Conservation (phyloP, 2,113 vertebrate species). For the Pipa parva region DNA sequence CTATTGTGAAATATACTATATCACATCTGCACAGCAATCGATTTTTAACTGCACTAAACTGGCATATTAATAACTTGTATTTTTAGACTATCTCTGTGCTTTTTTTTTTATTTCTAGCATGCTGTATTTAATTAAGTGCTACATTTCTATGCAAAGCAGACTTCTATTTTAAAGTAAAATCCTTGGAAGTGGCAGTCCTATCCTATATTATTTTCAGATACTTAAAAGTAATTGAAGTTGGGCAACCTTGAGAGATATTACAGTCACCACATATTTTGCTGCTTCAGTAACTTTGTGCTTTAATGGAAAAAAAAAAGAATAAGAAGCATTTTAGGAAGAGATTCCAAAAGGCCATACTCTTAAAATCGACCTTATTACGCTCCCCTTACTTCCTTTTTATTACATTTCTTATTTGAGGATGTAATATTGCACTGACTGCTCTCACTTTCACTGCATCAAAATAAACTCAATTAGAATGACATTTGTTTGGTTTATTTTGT, state of each 20-base stretch:
- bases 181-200: not conserved
- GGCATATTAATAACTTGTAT: too few species aligned
- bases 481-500: too few species aligned
- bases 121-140: too few species aligned
- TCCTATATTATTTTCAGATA: not conserved
- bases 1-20: too few species aligned
- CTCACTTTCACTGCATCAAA: too few species aligned
- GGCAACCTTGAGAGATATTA: not conserved
- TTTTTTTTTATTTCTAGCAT: too few species aligned
- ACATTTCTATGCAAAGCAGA: not conserved
- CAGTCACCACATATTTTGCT: not conserved
- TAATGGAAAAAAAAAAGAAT: not conserved
- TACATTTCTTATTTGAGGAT: too few species aligned
- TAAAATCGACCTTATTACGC: not conserved
- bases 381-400: not conserved
- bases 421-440: too few species aligned
- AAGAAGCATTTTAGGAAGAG: not conserved
- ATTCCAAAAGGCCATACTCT: not conserved
- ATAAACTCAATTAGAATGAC: too few species aligned
- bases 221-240: not conserved
- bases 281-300: slow-evolving; percentile 5
- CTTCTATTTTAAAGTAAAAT: not conserved
- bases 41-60: too few species aligned
- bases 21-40: too few species aligned
- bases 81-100: too few species aligned